Base-by-base conservation (phyloP, 2,797 vertebrate species). In the Danio albolineatus region DNA sequence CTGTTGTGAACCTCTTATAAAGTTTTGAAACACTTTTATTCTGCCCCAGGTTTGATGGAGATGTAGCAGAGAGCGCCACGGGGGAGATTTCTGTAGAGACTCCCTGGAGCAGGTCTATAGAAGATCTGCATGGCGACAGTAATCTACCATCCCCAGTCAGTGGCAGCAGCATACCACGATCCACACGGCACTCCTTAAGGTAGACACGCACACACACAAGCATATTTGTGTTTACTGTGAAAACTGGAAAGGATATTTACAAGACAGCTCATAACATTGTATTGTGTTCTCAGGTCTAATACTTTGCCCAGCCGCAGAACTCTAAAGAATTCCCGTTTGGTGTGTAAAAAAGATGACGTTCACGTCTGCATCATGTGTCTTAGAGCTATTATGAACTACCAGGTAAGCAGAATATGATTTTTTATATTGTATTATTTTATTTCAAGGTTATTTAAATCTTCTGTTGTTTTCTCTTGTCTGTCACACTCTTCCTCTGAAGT, bases 331-430 rank as follows among this genome's bases (percentile, higher is more conserved):
- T 98, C 97, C 10, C 90, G 97, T 76, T 85, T 99, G 59, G 97
- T 99, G 86, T 97, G 96, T 80, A 98, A 98, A 84, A 98, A 98
- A 84, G 98, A 98, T 1, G 98, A 99, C 0, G 97, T 99, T 1
- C 98, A 99, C 0, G 98, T 99, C 39, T 99, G 97, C 87, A 92
- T 99, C 92, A 99, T 99, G 98, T 99, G 98, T 89, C 88, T 99
- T 14, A 85, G 98, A 64, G 98, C 97, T 87, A 95, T 99, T 76
- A 99, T 99, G 97, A 99, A 99, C 90, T 99, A 99, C 86, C 97
- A 99, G 97, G 98, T 98, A 85, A 46, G 60, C 53, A 6, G 6
- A 21, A 51, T 39, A 43, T 41, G 6, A 19, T 51, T 51, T 38
- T 67, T 49, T 49, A 9, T 21, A 46, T 43, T 48, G 14, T 6